Evolutionary conservation across 2,888 invertebrate genomes (phyloP), one percentile per base, ranked within the genome.

Genomic region (Smittia aterrima): DNA sequence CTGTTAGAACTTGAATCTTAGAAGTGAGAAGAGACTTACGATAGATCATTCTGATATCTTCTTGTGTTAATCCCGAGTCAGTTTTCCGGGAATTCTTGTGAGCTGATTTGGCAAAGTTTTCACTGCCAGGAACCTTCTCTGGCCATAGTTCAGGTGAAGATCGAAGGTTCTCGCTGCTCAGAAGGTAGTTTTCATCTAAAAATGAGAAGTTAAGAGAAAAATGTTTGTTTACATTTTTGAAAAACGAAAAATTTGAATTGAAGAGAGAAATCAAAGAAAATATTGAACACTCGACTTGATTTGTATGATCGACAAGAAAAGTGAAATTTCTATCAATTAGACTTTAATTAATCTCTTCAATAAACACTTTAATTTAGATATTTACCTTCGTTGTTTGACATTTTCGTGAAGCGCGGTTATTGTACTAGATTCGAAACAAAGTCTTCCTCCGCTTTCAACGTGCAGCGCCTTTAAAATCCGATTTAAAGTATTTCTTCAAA

Each of bases 131-230:
- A 4, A 72, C 92, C 85, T 93, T 92, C 83, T 96, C 96, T 24
- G 96, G 96, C 97, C 97, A 98, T 79, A 97, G 83, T 81, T 97
- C 96, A 38, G 97, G 97, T 1, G 97, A 97, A n/a, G 93, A 89
- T 78, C 97, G 87, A 78, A 98, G 84, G 81, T 93, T 95, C 84
- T 98, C 97, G 80, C 92, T 86, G 80, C 95, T 95, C 9, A 72
- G 22, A 4, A 72, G 18, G 16, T 54, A 72, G n/a, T 72, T 72
- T 1, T 72, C 72, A n/a, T 72, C 72, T 62, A 54, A 66, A 66
- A 4, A 58, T 18, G 6, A 58, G 18, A 58, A 7, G 38, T 38
- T 38, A 11, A 38, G 11, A 11, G 6, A 38, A 38, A 38, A 47
- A 47, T 16, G 47, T 13, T 16, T 47, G 47, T 47, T 32, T 47